Evolutionary conservation across 2,113 vertebrate species (phyloP).

Genomic region (Laticauda laticaudata): DNA sequence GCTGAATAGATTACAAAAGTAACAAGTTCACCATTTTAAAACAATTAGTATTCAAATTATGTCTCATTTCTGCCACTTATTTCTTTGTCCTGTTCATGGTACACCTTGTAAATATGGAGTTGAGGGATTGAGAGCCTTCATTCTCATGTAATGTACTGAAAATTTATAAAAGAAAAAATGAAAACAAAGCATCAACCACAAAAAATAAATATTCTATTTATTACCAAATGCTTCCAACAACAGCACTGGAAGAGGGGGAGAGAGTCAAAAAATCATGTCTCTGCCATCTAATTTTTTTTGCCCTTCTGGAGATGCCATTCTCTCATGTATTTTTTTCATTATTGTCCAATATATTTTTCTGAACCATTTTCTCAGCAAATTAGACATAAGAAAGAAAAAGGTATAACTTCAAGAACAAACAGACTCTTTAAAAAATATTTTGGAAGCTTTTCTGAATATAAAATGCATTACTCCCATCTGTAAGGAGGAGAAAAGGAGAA

Average conservation of each 20-base stretch:
- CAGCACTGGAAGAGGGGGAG: not conserved
- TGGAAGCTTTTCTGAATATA: not conserved
- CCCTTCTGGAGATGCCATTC: not conserved
- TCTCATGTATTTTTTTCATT: not conserved
- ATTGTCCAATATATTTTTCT: not conserved
- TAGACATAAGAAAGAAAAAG: not conserved
- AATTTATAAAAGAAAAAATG: not conserved
- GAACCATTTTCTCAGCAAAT: not conserved
- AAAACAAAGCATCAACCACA: not conserved
- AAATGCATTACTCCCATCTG: not conserved
- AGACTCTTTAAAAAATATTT: not conserved
- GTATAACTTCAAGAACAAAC: not conserved
- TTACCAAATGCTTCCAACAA: not conserved
- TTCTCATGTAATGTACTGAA: not conserved
- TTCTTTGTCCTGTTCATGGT: not conserved
- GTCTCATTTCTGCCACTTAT: conserved; percentile 28
- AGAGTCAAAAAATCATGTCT: not conserved
- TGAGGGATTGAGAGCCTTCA: not conserved
- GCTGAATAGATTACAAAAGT: conserved; percentile 36
- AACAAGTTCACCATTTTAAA: conserved; percentile 27
- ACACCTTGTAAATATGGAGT: not conserved
- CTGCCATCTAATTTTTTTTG: not conserved
- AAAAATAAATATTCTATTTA: not conserved
- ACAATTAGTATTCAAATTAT: conserved; percentile 16
- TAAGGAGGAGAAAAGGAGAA: not conserved